Conservation (phyloP, 1,140 invertebrate species). For the Microplitis demolitor region DNA sequence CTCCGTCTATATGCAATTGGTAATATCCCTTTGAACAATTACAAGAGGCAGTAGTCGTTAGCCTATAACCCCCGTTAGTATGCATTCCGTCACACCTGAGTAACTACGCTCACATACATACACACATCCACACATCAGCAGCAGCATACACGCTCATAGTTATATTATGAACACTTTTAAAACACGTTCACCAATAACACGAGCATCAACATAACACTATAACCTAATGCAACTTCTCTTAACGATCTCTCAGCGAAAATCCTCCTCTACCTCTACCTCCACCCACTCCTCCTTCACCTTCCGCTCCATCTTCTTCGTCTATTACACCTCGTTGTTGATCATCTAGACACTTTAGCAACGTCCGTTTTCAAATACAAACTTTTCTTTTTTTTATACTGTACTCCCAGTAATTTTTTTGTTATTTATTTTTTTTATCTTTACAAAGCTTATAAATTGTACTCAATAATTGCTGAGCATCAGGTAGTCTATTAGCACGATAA, state of each 20-base stretch:
- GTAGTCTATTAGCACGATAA: slow-evolving; percentile 12
- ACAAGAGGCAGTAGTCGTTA: slow-evolving; percentile 57
- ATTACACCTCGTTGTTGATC: too few species aligned
- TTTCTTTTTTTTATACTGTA: too few species aligned
- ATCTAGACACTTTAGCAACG: too few species aligned
- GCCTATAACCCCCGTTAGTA: slow-evolving; percentile 54
- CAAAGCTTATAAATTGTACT: neutral
- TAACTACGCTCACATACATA: slow-evolving; percentile 38
- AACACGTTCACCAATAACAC: slow-evolving; percentile 16
- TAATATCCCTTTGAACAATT: slow-evolving; percentile 52
- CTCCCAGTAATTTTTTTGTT: neutral
- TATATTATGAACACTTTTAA: neutral
- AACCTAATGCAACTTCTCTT: neutral
- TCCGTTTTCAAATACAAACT: too few species aligned
- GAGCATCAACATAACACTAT: slow-evolving; percentile 31
- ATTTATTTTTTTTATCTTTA: slow-evolving; percentile 1
- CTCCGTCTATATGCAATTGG: slow-evolving; percentile 31
- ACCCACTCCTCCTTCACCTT: neutral
- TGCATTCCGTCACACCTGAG: slow-evolving; percentile 58
- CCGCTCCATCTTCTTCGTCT: too few species aligned
- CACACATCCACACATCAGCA: slow-evolving; percentile 36
- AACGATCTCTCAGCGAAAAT: slow-evolving; percentile 22
- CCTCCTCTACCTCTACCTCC: neutral
- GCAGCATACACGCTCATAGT: neutral
- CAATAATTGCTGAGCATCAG: neutral